A percentile compares a stretch with the other conserved stretches of the same genome.
Evolutionary conservation across 2,888 invertebrate species (phyloP).

Genomic region (Watsonalla cultraria): DNA sequence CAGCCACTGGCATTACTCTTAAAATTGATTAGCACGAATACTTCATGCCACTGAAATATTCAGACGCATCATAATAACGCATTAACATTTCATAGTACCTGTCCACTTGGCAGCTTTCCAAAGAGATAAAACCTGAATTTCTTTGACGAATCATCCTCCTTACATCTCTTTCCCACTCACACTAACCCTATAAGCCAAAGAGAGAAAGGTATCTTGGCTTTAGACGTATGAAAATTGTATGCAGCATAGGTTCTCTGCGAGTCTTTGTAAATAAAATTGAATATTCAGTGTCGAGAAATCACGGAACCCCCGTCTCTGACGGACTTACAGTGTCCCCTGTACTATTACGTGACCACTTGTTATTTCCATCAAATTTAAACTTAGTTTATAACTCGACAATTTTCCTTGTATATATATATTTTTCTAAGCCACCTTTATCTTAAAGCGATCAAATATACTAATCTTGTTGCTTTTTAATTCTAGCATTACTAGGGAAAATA

Average conservation of each 20-base stretch:
- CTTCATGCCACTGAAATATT: conserved; percentile 14
- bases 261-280: conserved; percentile 73
- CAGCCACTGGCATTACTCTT: background rate
- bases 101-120: conserved; percentile 46
- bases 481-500: no score
- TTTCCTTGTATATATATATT: no score
- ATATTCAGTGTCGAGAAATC: conserved; percentile 71
- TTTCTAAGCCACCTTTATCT: no score
- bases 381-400: background rate
- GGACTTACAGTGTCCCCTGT: conserved; percentile 29
- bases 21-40: background rate
- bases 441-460: no score
- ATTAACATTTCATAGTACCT: conserved; percentile 49
- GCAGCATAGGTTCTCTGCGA: conserved; percentile 41
- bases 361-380: conserved; percentile 3
- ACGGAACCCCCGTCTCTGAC: conserved; percentile 47
- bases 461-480: no score
- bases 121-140: conserved; percentile 39
- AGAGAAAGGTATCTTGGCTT: conserved; percentile 16
- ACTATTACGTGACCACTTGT: conserved; percentile 28
- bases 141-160: conserved; percentile 39
- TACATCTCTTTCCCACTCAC: conserved; percentile 24
- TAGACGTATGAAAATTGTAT: conserved; percentile 55
- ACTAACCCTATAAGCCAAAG: conserved; percentile 6
- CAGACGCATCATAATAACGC: conserved; percentile 28